Base-by-base conservation (phyloP, 2,113 vertebrate species). In the Forbesichthys agassizii region DNA sequence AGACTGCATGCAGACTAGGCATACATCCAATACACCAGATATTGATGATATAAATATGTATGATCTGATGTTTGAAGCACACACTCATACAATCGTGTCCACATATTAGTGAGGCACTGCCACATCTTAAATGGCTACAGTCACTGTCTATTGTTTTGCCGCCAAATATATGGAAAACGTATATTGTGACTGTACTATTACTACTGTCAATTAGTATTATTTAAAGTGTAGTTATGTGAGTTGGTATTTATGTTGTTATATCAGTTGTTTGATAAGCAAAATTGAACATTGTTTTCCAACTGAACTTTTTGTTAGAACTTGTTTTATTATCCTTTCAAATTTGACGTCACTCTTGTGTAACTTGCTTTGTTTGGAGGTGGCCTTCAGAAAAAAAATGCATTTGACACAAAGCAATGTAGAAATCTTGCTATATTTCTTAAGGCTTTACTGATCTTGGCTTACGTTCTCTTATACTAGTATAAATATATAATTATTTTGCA, bases 361-460 rank as follows among this genome's bases (percentile, higher is more conserved):
- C 80, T 71, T 79, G 85, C 80, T 88, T 88, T 85, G 84, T 86
- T 88, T 89, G 77, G 84, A 87, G 88, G 90, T 91, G 90, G 88
- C 90, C 90, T 91, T 91, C 76, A 83, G 78, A 60, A 65, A 71
- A 84, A 77, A 81, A 85, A 75, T 66, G 78, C 77, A 90, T 88
- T 86, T 88, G 85, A 90, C 88, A 90, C 81, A 84, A 80, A 88
- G 86, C 81, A 88, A 88, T 90, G 83, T 91, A 88, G 77, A 81
- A 67, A 42, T 79, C 78, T 79, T 79, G 78, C 67, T 83, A 48
- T 69, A 65, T 84, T 85, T 89, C 64, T 83, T 85, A 82, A 85
- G 63, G 72, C 80, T 82, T 79, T 73, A 87, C 57, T 82, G 81
- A 71, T 88, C 57, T 85, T 74, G 65, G 85, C 75, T 70, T 77